These are phyloP conservation scores for Mesitornis unicolor DNA, from an alignment of 2,113 vertebrate species.

Conservation along the genomic window DNA sequence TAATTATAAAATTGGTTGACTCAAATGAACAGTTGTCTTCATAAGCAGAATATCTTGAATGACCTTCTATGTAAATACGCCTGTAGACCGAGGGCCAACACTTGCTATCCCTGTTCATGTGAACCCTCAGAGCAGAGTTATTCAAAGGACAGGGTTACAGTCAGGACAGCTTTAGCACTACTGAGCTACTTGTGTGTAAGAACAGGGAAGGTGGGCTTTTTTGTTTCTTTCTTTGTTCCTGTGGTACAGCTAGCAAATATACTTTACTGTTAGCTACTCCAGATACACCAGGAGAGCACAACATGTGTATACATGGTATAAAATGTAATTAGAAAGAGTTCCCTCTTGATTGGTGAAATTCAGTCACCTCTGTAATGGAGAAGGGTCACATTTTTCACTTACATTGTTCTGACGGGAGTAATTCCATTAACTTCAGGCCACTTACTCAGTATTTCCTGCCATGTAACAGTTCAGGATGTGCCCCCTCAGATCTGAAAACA, in stretches of 20 bases:
- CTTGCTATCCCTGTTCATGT: not conserved
- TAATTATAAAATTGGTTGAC: conserved; percentile 62
- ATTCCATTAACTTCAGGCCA: not conserved
- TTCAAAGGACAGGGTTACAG: not conserved
- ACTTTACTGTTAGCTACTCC: too few species aligned
- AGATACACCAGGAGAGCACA: not conserved
- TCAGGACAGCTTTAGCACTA: not conserved
- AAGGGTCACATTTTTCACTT: not conserved
- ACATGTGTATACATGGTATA: not conserved
- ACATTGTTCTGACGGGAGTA: not conserved
- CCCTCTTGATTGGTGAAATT: not conserved
- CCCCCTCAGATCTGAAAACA: not conserved
- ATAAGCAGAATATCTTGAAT: conserved; percentile 37
- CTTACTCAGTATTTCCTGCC: not conserved
- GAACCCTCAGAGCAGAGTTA: not conserved
- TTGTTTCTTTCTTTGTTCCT: not conserved
- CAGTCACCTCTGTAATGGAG: not conserved
- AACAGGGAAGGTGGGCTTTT: not conserved
- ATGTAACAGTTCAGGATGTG: not conserved
- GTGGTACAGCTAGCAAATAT: not conserved
- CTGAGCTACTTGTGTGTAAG: not conserved
- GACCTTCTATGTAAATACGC: not conserved
- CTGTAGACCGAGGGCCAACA: not conserved
- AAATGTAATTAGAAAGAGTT: not conserved
- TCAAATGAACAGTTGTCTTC: conserved; percentile 29